phyloP scores from a whole-genome alignment of 2,888 invertebrate species.

The Meloe dianella region DNA sequence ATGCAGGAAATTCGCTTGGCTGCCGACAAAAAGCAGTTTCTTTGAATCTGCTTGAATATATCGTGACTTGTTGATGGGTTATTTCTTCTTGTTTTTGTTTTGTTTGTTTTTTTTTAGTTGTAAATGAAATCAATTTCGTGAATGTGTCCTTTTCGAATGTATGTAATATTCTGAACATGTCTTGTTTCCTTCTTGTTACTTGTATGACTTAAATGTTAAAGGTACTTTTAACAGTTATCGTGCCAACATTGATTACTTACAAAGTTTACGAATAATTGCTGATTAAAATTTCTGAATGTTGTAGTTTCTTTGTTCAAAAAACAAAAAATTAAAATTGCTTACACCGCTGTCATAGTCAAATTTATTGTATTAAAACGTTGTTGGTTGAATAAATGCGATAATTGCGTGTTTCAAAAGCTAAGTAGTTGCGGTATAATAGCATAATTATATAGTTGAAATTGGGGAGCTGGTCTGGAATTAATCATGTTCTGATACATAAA shows the following conservation, averaged over 20 bases:
- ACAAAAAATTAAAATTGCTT: background rate
- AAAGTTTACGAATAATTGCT: constrained; percentile 1
- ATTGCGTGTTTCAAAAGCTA: constrained; percentile 9
- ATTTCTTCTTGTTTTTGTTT: too few relatives aligned
- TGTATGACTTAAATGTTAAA: constrained; percentile 15
- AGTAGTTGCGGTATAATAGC: constrained; percentile 6
- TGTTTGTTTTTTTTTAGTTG: background rate
- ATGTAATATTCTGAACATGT: constrained; percentile 11
- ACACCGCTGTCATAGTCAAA: background rate
- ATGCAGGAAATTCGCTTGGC: constrained; percentile 13
- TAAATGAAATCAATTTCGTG: constrained; percentile 19
- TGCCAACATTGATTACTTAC: background rate
- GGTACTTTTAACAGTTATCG: constrained; percentile 14
- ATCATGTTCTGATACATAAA: constrained; percentile 7
- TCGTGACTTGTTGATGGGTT: too few relatives aligned
- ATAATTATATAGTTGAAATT: background rate
- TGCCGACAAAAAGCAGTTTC: background rate
- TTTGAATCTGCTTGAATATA: too few relatives aligned
- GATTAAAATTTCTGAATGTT: background rate
- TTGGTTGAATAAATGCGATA: constrained; percentile 12
- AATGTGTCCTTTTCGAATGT: constrained; percentile 21
- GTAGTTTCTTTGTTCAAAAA: background rate
- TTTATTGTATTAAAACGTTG: background rate
- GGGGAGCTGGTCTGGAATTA: constrained; percentile 2
- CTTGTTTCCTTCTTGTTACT: constrained; percentile 5